Conservation (phyloP, 2,113 vertebrate species). For the Pseudopodoces humilis region DNA sequence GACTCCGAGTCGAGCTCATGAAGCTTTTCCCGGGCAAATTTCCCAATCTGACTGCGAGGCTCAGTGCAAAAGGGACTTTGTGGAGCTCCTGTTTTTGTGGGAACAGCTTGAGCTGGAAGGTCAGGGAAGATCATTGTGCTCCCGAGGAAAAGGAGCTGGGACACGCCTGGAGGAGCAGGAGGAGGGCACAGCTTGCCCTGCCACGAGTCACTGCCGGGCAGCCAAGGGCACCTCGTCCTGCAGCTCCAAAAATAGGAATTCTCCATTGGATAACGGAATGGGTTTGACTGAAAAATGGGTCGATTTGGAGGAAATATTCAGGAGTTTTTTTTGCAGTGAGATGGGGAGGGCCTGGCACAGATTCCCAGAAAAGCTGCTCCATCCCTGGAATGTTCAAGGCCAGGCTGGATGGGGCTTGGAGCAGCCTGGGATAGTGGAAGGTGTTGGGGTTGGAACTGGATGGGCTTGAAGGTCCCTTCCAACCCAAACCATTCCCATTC, state of each 20-base stretch:
- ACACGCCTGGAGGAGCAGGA: not conserved
- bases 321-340: not conserved
- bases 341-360: fast-evolving
- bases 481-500: not conserved
- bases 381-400: not conserved
- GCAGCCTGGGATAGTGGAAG: fast-evolving
- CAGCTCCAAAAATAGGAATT: not conserved
- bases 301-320: not conserved
- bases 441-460: not conserved
- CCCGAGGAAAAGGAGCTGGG: not conserved
- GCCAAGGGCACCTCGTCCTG: not conserved
- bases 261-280: fast-evolving
- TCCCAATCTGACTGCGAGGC: not conserved
- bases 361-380: not conserved
- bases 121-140: not conserved
- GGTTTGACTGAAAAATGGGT: fast-evolving
- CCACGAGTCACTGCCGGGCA: not conserved
- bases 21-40: fast-evolving
- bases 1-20: fast-evolving
- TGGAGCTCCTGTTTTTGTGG: not conserved
- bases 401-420: not conserved
- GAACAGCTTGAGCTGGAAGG: slow-evolving; percentile 18
- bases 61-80: not conserved
- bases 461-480: not conserved
- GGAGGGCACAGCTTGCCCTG: not conserved